phyloP scores from a whole-genome alignment of 2,797 vertebrate genomes.

The Sternarchorhynchus goeldii region DNA sequence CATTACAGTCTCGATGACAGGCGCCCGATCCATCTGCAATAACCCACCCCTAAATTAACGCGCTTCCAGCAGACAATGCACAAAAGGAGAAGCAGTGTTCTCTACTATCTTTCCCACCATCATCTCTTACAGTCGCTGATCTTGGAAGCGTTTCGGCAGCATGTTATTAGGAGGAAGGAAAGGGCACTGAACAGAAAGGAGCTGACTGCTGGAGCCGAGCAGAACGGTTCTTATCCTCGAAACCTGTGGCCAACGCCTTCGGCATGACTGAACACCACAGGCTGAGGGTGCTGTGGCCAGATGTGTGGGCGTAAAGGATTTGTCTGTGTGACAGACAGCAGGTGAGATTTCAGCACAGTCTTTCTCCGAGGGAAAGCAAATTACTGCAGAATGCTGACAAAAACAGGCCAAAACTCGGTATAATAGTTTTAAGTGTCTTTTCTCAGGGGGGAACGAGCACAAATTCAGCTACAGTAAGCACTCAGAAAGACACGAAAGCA shows the following conservation, averaged over 20 bases:
- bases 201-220: not conserved
- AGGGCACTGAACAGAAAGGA: not conserved
- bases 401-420: slow-evolving; percentile 45
- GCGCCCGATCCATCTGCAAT: not conserved
- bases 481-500: not conserved
- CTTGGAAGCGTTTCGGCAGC: not conserved
- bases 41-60: not conserved
- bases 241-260: slow-evolving; percentile 8
- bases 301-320: slow-evolving; percentile 23
- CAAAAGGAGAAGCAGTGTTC: not conserved
- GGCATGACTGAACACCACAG: not conserved
- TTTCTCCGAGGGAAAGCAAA: slow-evolving; percentile 54
- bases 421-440: slow-evolving; percentile 34
- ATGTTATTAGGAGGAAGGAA: not conserved
- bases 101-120: not conserved
- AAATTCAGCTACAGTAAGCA: not conserved
- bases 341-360: slow-evolving; percentile 38
- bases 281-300: not conserved
- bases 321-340: slow-evolving; percentile 13
- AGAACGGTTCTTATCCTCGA: not conserved
- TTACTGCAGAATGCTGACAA: slow-evolving; percentile 47
- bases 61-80: not conserved
- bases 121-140: not conserved
- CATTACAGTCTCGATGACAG: not conserved
- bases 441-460: not conserved